Percentiles rank a stretch among this genome's conserved stretches.
These are phyloP conservation scores for Sylvilagus floridanus DNA, from an alignment of 2,797 vertebrate genomes.

Conservation along the genomic window DNA sequence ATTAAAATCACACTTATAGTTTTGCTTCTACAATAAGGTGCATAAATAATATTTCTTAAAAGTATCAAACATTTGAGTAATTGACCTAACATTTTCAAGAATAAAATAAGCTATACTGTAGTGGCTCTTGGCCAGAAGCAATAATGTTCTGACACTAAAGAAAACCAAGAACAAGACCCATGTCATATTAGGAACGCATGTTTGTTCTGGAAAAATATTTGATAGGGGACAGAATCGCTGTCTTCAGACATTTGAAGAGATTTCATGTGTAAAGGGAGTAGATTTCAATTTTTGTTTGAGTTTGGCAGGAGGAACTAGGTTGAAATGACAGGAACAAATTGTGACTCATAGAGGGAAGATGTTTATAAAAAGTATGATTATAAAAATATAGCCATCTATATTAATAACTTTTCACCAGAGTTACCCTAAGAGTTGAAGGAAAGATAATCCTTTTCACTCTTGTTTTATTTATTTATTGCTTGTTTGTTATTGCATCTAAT, in stretches of 20 bases:
- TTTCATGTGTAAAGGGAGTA: slow-evolving; percentile 42
- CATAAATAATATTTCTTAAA: slow-evolving; percentile 38
- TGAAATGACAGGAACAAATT: slow-evolving; percentile 22
- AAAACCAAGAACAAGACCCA: neutral
- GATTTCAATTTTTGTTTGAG: slow-evolving; percentile 2
- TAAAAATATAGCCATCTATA: neutral
- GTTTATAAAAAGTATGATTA: neutral
- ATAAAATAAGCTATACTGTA: slow-evolving; percentile 27
- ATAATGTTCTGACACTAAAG: slow-evolving; percentile 18
- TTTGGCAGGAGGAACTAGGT: neutral
- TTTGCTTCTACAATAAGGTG: slow-evolving; percentile 43
- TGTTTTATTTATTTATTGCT: no score
- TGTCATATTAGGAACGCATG: slow-evolving; percentile 19
- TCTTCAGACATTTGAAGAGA: slow-evolving; percentile 47
- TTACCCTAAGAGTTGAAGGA: neutral
- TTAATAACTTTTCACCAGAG: neutral
- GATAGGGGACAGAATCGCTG: slow-evolving; percentile 24
- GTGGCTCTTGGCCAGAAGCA: slow-evolving; percentile 38
- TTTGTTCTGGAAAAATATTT: slow-evolving; percentile 59
- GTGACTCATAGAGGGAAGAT: neutral
- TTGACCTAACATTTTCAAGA: slow-evolving; percentile 4
- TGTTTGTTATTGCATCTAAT: neutral
- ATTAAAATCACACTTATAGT: slow-evolving; percentile 17
- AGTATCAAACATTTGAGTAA: neutral
- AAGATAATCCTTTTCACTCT: neutral